phyloP scores from a whole-genome alignment of 2,888 invertebrate genomes.

The Adela reaumurella region DNA sequence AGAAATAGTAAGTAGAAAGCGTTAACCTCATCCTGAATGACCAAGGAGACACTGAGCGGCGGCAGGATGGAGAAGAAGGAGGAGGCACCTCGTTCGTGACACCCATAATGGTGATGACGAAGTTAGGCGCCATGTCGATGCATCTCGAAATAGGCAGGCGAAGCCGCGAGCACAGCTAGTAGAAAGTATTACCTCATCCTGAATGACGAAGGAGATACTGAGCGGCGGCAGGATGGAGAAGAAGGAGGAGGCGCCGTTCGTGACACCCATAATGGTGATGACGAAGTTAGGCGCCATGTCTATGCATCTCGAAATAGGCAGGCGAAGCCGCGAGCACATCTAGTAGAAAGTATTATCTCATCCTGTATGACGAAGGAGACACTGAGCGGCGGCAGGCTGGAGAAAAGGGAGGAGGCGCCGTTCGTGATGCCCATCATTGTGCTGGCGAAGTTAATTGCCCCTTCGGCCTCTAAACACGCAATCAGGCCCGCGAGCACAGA shows the following conservation, averaged over 20 bases:
- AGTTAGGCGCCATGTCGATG: slow-evolving; percentile 81
- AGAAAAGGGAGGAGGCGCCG: slow-evolving; percentile 72
- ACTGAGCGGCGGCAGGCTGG: slow-evolving; percentile 73
- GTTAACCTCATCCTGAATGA: slow-evolving; percentile 69
- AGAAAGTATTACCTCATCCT: slow-evolving; percentile 40
- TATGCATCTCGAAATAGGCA: too few species aligned
- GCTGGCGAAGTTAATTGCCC: too few species aligned
- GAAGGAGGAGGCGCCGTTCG: slow-evolving; percentile 74
- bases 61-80: slow-evolving; percentile 77
- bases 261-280: slow-evolving; percentile 81
- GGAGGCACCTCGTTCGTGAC: slow-evolving; percentile 77
- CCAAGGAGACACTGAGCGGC: slow-evolving; percentile 67
- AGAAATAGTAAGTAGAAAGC: too few species aligned
- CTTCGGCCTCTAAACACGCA: too few species aligned
- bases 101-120: slow-evolving; percentile 81
- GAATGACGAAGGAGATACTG: slow-evolving; percentile 65
- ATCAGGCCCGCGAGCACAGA: too few species aligned
- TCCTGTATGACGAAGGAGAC: slow-evolving; percentile 67
- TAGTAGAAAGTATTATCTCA: too few species aligned
- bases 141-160: too few species aligned
- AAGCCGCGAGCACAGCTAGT: too few species aligned
- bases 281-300: too few species aligned
- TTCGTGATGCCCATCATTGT: slow-evolving; percentile 84
- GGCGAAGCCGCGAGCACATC: too few species aligned
- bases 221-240: slow-evolving; percentile 78